A percentile compares a stretch with the other conserved stretches of the same genome.
Evolutionary conservation across 2,113 vertebrate genomes (phyloP).

Genomic region (Empidonax traillii): DNA sequence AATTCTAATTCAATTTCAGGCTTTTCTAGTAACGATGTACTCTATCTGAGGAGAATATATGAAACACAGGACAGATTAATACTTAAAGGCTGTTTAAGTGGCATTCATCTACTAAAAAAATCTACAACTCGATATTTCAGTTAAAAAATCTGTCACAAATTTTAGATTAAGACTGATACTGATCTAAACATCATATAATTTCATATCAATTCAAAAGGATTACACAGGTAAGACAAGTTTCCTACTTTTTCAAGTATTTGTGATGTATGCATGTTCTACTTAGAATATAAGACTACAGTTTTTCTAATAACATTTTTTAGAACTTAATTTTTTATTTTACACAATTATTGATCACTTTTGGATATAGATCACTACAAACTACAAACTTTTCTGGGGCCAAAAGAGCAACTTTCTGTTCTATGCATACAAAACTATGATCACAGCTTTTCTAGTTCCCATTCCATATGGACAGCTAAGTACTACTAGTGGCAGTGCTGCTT

Average conservation of each 20-base stretch:
- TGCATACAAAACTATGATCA: not conserved
- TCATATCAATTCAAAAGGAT: not conserved
- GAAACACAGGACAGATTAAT: not conserved
- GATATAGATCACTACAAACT: not conserved
- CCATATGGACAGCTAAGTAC: not conserved
- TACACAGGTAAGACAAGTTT: not conserved
- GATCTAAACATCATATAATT: not conserved
- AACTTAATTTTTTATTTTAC: not conserved
- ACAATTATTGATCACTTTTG: not conserved
- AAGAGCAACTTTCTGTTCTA: not conserved
- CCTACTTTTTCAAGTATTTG: not conserved
- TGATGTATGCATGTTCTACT: not conserved
- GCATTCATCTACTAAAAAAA: not conserved
- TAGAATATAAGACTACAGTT: not conserved
- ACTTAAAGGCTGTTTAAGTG: not conserved
- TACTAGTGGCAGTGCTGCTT: not conserved
- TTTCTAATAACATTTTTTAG: not conserved
- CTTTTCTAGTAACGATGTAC: not conserved
- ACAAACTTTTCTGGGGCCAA: not conserved
- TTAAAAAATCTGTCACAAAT: not conserved
- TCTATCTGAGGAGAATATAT: not conserved
- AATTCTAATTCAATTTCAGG: not conserved
- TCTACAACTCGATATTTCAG: not conserved
- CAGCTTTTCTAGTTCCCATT: not conserved
- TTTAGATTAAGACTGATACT: not conserved